phyloP scores from a whole-genome alignment of 2,888 invertebrate genomes.

The Acleris sparsana region DNA sequence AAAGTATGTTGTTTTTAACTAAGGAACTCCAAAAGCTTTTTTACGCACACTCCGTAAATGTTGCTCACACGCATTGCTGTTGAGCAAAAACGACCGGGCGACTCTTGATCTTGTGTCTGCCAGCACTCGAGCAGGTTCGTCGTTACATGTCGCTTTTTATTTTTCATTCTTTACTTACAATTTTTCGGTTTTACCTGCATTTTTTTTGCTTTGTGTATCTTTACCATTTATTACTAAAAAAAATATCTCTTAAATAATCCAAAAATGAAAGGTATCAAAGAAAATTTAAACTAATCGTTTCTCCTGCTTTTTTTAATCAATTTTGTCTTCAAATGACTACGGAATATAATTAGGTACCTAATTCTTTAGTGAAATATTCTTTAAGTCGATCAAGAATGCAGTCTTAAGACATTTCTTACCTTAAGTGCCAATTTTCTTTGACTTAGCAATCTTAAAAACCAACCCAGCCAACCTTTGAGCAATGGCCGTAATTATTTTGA shows the following conservation, averaged over 20 bases:
- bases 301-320: no score
- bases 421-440: background rate
- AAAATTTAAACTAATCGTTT: no score
- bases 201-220: conserved; percentile 8
- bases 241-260: no score
- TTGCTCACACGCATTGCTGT: conserved; percentile 68
- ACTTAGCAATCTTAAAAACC: background rate
- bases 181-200: conserved; percentile 14
- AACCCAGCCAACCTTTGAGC: background rate
- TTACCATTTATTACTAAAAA: background rate
- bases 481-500: conserved; percentile 30
- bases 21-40: conserved; percentile 34
- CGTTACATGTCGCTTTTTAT: conserved; percentile 41
- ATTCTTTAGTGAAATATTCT: no score
- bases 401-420: background rate
- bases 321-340: no score
- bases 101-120: conserved; percentile 54
- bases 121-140: conserved; percentile 48
- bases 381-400: no score
- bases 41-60: conserved; percentile 69
- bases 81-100: conserved; percentile 62
- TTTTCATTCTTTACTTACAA: conserved; percentile 35
- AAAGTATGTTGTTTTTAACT: conserved; percentile 4
- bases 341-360: no score
- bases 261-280: no score